A percentile compares a stretch with the other conserved stretches of the same genome.
Conservation (phyloP, 2,888 invertebrate species). For the Clanis bilineata region DNA sequence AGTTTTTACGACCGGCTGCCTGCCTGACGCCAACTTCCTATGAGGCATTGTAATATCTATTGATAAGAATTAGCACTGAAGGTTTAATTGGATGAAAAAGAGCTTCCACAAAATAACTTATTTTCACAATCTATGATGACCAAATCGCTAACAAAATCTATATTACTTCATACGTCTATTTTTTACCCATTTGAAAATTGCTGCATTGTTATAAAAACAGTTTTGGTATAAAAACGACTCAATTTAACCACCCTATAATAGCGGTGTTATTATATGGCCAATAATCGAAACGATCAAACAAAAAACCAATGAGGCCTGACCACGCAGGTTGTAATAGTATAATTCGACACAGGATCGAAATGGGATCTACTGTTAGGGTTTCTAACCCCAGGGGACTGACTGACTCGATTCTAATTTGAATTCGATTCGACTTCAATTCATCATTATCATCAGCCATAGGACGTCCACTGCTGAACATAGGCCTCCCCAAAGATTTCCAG, state of each 20-base stretch:
- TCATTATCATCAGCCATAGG: too few relatives aligned
- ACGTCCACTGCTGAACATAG: too few relatives aligned
- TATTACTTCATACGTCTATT: not conserved
- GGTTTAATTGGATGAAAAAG: too few relatives aligned
- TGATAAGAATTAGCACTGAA: too few relatives aligned
- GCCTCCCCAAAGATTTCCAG: too few relatives aligned
- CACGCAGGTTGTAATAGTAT: slow-evolving; percentile 67
- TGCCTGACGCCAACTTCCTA: too few relatives aligned
- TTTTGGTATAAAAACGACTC: slow-evolving; percentile 32
- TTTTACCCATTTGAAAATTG: slow-evolving; percentile 8
- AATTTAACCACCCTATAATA: slow-evolving; percentile 30
- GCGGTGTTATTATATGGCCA: slow-evolving; percentile 30
- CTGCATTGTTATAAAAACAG: slow-evolving; percentile 20
- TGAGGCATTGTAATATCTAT: too few relatives aligned
- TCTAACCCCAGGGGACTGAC: not conserved
- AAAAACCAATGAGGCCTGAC: slow-evolving; percentile 70
- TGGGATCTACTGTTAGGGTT: not conserved
- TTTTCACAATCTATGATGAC: not conserved
- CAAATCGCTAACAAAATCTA: not conserved
- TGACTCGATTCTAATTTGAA: too few relatives aligned
- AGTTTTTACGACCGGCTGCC: too few relatives aligned
- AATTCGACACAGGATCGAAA: slow-evolving; percentile 38
- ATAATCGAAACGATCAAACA: slow-evolving; percentile 44
- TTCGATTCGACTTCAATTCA: too few relatives aligned
- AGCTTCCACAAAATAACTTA: too few relatives aligned